A percentile compares a stretch with the other conserved stretches of the same genome.
phyloP scores from a whole-genome alignment of 2,888 invertebrate genomes.

The Melolontha melolontha region DNA sequence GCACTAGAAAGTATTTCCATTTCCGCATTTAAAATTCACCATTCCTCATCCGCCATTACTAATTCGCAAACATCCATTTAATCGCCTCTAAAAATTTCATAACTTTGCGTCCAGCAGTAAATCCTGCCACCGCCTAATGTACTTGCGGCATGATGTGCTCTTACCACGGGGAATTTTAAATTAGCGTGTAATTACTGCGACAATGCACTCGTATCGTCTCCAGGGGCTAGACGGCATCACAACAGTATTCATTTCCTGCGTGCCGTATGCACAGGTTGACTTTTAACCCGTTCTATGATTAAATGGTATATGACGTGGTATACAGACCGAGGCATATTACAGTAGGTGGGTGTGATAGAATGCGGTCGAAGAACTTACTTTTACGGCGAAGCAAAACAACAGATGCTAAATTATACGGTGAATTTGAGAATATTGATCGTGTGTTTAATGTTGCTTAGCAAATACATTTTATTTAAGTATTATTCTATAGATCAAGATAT shows the following conservation, averaged over 20 bases:
- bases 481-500: no score
- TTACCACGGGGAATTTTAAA: conserved; percentile 5
- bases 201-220: conserved; percentile 3
- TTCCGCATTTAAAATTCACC: no score
- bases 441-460: no score
- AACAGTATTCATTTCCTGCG: conserved; percentile 6
- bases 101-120: no score
- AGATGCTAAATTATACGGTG: no score
- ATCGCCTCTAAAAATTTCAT: no score
- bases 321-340: background rate
- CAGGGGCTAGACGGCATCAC: conserved; percentile 4
- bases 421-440: no score
- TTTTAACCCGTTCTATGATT: conserved; percentile 6
- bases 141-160: background rate
- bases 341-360: conserved; percentile 14
- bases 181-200: conserved; percentile 7
- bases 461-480: no score
- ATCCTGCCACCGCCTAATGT: background rate
- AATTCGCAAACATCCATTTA: no score
- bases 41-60: no score
- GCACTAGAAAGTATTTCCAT: no score
- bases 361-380: conserved; percentile 2
- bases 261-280: conserved; percentile 2
- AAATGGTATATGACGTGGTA: background rate
- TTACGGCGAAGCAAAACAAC: background rate